Evolutionary conservation across 2,888 invertebrate species (phyloP), one percentile per base, ranked within the genome.

Genomic region (Keiferia lycopersicella): DNA sequence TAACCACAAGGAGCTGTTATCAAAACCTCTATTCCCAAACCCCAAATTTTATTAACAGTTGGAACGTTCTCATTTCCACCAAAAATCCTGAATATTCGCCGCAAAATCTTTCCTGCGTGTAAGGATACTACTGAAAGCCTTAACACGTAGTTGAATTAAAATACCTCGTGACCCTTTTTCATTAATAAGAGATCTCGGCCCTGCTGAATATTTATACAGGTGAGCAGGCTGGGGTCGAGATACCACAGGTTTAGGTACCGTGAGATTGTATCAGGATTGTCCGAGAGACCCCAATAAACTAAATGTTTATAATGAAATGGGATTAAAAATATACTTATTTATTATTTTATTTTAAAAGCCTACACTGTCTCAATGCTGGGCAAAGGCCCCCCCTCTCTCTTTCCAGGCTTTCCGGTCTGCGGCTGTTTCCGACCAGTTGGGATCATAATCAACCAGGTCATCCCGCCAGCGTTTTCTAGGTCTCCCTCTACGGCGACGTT

Each of bases 91-190:
- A 39, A 56, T 4, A 16, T 26, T 34, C n/a, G 14, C 34, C 58
- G 14, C 7, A n/a, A 60, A 60, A 60, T 60, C 60, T 60, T 22
- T 26, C 18, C 48, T 16, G 3, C 34, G 77, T 75, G 73, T 73
- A 78, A 77, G 76, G 73, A 76, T 77, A 79, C 78, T 81, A 66
- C 73, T 77, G 78, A 84, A 87, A 87, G 83, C 88, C 90, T 88
- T 86, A 86, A 87, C 91, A 91, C 91, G 88, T 90, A 90, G 87
- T 91, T 91, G 91, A 91, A 91, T 91, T 91, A 91, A 91, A 91
- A 91, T 91, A 86, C 87, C 91, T 86, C 80, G 85, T 88, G 91
- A 91, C 91, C 91, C 91, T 90, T 91, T 91, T 91, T 91, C 91
- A 91, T 91, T 91, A 91, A 89, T 89, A 91, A 86, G 90, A 90